A percentile compares a stretch with the other conserved stretches of the same genome.
phyloP scores from a whole-genome alignment of 2,113 vertebrate genomes.

The Pseudopodoces humilis region DNA sequence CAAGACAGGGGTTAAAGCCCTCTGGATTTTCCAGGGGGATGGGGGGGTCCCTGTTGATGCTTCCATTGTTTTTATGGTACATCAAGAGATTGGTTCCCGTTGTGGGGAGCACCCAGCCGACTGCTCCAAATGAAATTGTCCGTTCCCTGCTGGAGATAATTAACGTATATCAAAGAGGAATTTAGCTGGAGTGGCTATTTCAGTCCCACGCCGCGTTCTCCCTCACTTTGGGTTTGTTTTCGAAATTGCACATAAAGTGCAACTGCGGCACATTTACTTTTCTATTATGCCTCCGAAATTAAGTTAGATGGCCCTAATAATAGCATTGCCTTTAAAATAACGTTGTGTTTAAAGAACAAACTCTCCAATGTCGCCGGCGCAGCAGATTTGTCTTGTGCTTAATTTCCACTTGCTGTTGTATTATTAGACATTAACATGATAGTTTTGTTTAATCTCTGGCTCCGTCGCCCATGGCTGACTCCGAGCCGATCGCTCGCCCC shows the following conservation, averaged over 20 bases:
- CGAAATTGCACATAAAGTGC: slow-evolving; percentile 66
- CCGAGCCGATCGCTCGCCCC: slow-evolving; percentile 69
- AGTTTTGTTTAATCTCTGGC: slow-evolving; percentile 82
- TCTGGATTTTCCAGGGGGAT: not conserved
- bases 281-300: slow-evolving; percentile 71
- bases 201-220: not conserved
- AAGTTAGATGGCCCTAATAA: slow-evolving; percentile 73
- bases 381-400: slow-evolving; percentile 76
- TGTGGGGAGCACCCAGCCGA: not conserved
- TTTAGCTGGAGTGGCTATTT: slow-evolving; percentile 58
- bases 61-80: not conserved
- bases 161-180: slow-evolving; percentile 52
- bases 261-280: slow-evolving; percentile 71
- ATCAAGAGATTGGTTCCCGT: rapidly evolving
- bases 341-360: slow-evolving; percentile 66
- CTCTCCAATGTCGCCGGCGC: slow-evolving; percentile 63
- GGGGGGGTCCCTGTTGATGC: rapidly evolving
- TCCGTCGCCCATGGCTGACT: slow-evolving; percentile 80
- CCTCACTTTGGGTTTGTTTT: slow-evolving; percentile 57
- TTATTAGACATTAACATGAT: slow-evolving; percentile 79
- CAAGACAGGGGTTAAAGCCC: not conserved
- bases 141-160: slow-evolving; percentile 42
- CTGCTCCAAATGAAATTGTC: slow-evolving; percentile 22
- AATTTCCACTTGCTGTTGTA: slow-evolving; percentile 77
- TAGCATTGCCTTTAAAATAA: slow-evolving; percentile 70